Evolutionary conservation across 2,888 invertebrate species (phyloP).

Genomic region (Steinernema carpocapsae): DNA sequence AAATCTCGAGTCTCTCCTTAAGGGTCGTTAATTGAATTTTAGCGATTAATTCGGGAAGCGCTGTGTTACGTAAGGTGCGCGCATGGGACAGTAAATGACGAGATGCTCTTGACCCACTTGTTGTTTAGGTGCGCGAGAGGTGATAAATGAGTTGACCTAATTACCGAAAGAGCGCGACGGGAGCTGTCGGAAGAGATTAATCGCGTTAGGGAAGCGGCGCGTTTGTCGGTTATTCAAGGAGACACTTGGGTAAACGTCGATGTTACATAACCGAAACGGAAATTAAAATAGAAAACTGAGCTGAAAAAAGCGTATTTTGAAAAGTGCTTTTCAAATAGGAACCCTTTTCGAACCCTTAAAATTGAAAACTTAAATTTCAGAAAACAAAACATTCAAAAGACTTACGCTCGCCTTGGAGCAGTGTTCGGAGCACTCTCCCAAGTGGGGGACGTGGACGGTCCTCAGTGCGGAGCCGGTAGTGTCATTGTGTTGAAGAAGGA

Average conservation of each 20-base stretch:
- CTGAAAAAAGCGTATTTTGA: too few relatives aligned
- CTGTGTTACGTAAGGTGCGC: slow-evolving; percentile 20
- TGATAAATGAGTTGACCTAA: slow-evolving; percentile 35
- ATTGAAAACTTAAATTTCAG: too few relatives aligned
- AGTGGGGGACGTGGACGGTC: slow-evolving; percentile 54
- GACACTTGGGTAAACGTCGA: neutral
- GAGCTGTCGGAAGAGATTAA: slow-evolving; percentile 46
- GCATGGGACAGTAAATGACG: slow-evolving; percentile 8
- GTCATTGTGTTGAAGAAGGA: slow-evolving; percentile 65
- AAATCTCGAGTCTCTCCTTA: too few relatives aligned
- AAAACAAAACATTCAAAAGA: neutral
- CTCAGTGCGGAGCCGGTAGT: slow-evolving; percentile 57
- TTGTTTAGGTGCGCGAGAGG: slow-evolving; percentile 11
- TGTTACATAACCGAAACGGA: neutral
- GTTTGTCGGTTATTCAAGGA: neutral
- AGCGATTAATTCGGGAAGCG: too few relatives aligned
- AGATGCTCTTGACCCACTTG: slow-evolving; percentile 28
- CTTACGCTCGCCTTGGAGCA: slow-evolving; percentile 57
- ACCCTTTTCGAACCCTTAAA: too few relatives aligned
- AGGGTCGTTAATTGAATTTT: too few relatives aligned
- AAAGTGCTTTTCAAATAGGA: too few relatives aligned
- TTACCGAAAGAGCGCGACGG: slow-evolving; percentile 34
- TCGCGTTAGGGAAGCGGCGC: slow-evolving; percentile 32
- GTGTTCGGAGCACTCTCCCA: slow-evolving; percentile 66
- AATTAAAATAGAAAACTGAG: too few relatives aligned